Base-by-base conservation (phyloP, 92 coral and sea anemone genomes). In the Porites cylindrica region DNA sequence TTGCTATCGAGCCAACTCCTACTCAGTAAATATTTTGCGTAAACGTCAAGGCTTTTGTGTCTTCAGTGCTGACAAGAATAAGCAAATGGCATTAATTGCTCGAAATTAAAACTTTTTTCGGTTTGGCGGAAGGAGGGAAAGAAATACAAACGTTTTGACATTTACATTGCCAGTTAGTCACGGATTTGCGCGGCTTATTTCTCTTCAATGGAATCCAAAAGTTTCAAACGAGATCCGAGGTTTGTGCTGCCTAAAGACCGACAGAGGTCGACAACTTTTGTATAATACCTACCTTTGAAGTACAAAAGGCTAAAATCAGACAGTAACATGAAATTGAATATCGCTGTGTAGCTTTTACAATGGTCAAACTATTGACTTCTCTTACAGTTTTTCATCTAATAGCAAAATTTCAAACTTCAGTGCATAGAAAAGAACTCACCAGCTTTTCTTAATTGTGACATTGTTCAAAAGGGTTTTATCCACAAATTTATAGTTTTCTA, bases 31-130 rank as follows among this genome's bases (percentile, higher is more conserved):
- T 66, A 38, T 19, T 24, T 63, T 54, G 65, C 70, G 43, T 29
- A 3, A 79, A 66, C 61, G 73, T 79, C 61, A 51, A 64, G 83
- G 29, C 69, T 43, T 51, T 64, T 64, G 7, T 79, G 82, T 79
- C 82, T 59, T 19, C 47, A 18, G 0, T 16, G 10, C 50, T 79
- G 72, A 65, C 73, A 66, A 6, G 70, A 20, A 7, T 17, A 66
- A 66, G 72, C 83, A 79, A 73, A 62, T 79, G 83, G 20, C 61
- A 7, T 5, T 47, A 8, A n/a, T 53, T 50, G 11, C 52, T 78
- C 32, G 32, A 63, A 64, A 79, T 79, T 11, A 54, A 19, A 79
- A 47, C 73, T 79, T 77, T 69, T 64, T 73, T 21, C 47, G 7
- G 51, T 47, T 63, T 64, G 72, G 43, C 52, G 47, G 70, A 79